Evolutionary conservation across 2,113 vertebrate species (phyloP).

Genomic region (Cyanoderma ruficeps): DNA sequence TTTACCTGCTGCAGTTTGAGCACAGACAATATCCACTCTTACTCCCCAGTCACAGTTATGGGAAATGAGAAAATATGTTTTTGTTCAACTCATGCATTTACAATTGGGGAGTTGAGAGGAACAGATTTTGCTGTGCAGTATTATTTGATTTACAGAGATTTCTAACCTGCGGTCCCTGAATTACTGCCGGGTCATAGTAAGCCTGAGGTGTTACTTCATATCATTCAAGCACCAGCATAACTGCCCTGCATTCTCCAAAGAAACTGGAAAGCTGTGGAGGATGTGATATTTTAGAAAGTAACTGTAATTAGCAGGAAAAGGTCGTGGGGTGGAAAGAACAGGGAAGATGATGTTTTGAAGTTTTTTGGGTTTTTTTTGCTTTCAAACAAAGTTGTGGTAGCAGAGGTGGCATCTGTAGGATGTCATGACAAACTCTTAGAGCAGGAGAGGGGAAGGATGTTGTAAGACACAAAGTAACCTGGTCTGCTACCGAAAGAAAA

Average conservation of each 20-base stretch:
- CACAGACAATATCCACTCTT: not conserved
- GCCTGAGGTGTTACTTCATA: not conserved
- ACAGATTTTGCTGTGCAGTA: not conserved
- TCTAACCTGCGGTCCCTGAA: not conserved
- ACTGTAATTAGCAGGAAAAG: not conserved
- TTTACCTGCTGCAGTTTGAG: not conserved
- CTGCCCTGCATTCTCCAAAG: not conserved
- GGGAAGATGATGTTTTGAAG: not conserved
- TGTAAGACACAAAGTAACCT: accelerated
- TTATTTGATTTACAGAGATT: not conserved
- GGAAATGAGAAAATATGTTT: not conserved
- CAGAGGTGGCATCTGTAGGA: not conserved
- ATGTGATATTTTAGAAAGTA: not conserved
- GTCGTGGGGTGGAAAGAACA: accelerated
- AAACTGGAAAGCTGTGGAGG: not conserved
- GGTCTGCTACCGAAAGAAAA: not conserved
- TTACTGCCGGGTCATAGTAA: accelerated
- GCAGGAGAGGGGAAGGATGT: not conserved
- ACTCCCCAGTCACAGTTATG: not conserved
- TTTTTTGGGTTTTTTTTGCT: not conserved
- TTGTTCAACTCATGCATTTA: not conserved
- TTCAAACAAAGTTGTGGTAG: not conserved
- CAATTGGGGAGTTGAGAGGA: not conserved
- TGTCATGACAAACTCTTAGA: not conserved
- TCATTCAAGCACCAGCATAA: not conserved